Percentiles rank a stretch among this genome's conserved stretches.
Conservation (phyloP, 2,888 invertebrate genomes). For the Eupithecia centaureata region DNA sequence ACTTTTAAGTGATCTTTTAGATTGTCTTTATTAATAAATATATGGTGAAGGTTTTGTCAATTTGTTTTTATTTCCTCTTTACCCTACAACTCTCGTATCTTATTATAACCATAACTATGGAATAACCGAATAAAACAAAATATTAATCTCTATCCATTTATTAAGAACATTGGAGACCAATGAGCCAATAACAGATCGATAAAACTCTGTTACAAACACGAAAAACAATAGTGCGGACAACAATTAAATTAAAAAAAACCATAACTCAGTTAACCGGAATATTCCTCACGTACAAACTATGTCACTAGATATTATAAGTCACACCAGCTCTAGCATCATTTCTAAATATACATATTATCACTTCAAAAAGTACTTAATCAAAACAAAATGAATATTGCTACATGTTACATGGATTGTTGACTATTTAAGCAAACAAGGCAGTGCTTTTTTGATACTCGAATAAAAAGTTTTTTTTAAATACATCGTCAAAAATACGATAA, state of each 20-base stretch:
- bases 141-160: conserved; percentile 73
- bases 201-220: conserved; percentile 79
- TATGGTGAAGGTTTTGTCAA: conserved; percentile 84
- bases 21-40: conserved; percentile 85
- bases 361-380: not conserved
- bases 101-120: not conserved
- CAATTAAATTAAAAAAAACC: conserved; percentile 74
- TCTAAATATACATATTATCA: conserved; percentile 9
- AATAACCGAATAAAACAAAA: conserved; percentile 45
- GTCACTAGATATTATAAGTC: conserved; percentile 12
- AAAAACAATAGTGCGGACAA: conserved; percentile 79
- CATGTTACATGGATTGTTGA: not conserved
- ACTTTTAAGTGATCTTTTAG: conserved; percentile 84
- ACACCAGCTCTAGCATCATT: conserved; percentile 11
- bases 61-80: conserved; percentile 68
- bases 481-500: not conserved
- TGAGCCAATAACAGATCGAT: conserved; percentile 72
- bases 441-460: not conserved
- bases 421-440: conserved; percentile 5
- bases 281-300: conserved; percentile 13
- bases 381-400: not conserved
- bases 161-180: conserved; percentile 78
- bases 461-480: not conserved
- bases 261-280: conserved; percentile 52
- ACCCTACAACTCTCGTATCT: not conserved